A percentile compares a stretch with the other conserved stretches of the same genome.
Conservation (phyloP, 2,888 invertebrate species). For the Crocallis elinguaria region DNA sequence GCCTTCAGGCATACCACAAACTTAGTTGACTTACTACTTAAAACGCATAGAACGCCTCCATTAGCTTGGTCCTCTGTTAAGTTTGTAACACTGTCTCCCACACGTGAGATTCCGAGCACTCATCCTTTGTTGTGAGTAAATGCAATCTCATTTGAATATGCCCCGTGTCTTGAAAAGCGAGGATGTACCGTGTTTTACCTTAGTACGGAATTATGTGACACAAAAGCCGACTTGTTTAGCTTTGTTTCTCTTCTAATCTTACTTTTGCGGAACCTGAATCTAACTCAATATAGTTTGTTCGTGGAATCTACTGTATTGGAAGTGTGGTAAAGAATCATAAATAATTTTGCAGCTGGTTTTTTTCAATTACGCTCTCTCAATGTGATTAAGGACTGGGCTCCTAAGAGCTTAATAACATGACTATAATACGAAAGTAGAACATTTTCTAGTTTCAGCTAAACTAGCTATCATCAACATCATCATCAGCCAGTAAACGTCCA, state of each 20-base stretch:
- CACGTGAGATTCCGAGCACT: slow-evolving; percentile 7
- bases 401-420: too few species aligned
- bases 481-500: too few species aligned
- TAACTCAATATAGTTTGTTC: background rate
- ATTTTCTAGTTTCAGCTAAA: too few species aligned
- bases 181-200: slow-evolving; percentile 12
- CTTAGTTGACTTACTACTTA: background rate
- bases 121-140: slow-evolving; percentile 30
- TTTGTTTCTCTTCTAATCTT: background rate
- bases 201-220: slow-evolving; percentile 17
- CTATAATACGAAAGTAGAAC: too few species aligned
- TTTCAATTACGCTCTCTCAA: too few species aligned
- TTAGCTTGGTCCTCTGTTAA: background rate
- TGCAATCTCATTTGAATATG: slow-evolving; percentile 39
- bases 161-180: slow-evolving; percentile 21
- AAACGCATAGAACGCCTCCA: background rate
- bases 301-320: too few species aligned
- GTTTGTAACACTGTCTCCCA: slow-evolving; percentile 1
- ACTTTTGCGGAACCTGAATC: background rate
- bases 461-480: too few species aligned
- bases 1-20: too few species aligned
- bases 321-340: too few species aligned
- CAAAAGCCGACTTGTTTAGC: slow-evolving; percentile 1
- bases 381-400: too few species aligned
- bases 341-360: too few species aligned